A percentile compares a stretch with the other conserved stretches of the same genome.
These are phyloP conservation scores for Polypterus bichir DNA, from an alignment of 2,113 vertebrate species.

Conservation along the genomic window DNA sequence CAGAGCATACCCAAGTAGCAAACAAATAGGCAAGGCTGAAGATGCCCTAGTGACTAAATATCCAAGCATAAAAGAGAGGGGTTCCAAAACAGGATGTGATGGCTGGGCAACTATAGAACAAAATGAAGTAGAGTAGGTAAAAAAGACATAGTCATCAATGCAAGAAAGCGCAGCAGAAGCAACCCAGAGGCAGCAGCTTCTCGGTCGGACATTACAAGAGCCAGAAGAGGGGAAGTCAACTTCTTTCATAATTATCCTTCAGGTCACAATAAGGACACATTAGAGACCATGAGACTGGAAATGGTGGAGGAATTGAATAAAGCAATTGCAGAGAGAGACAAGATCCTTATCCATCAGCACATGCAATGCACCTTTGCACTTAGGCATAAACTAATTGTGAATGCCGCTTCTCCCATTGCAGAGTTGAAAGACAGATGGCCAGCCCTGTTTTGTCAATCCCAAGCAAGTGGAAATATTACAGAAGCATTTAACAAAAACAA, in stretches of 20 bases:
- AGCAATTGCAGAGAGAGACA: slow-evolving; percentile 11
- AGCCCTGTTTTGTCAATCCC: too few relatives aligned
- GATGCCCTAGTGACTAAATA: slow-evolving; percentile 18
- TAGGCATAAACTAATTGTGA: slow-evolving; percentile 10
- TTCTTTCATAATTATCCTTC: slow-evolving; percentile 20
- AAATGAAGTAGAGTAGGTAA: slow-evolving; percentile 12
- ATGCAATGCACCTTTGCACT: slow-evolving; percentile 22
- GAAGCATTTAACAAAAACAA: too few relatives aligned
- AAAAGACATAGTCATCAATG: slow-evolving; percentile 18
- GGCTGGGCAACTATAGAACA: slow-evolving; percentile 15
- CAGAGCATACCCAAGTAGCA: slow-evolving; percentile 14
- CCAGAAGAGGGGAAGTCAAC: slow-evolving; percentile 19
- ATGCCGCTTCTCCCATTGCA: slow-evolving; percentile 2
- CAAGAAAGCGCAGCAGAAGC: slow-evolving; percentile 17
- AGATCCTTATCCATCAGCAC: slow-evolving; percentile 2
- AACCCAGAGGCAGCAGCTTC: slow-evolving; percentile 17
- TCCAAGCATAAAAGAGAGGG: slow-evolving; percentile 16
- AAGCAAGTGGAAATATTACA: too few relatives aligned
- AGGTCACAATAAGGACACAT: slow-evolving; percentile 13
- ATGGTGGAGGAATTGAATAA: slow-evolving; percentile 13
- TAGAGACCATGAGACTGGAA: slow-evolving; percentile 12
- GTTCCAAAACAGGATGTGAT: slow-evolving; percentile 18
- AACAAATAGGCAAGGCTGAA: slow-evolving; percentile 3
- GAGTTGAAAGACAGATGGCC: slow-evolving; percentile 19
- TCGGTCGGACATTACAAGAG: slow-evolving; percentile 18